A percentile compares a stretch with the other conserved stretches of the same genome.
Conservation (phyloP, 2,113 vertebrate species). For the Pitta sordida region DNA sequence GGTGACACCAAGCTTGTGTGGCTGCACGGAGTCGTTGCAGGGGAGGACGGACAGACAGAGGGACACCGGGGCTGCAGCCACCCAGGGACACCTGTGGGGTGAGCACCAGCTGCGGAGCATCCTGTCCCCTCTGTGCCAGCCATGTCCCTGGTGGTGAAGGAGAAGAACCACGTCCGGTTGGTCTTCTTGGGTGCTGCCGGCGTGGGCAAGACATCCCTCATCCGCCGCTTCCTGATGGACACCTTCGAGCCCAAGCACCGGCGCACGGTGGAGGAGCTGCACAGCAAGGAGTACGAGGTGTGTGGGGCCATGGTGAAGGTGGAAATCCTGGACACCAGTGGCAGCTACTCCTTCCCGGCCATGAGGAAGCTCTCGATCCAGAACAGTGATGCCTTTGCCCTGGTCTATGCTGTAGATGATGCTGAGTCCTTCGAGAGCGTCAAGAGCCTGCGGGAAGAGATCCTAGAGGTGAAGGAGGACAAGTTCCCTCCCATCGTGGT, state of each 20-base stretch:
- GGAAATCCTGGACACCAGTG: slow-evolving; percentile 90
- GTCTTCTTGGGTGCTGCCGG: slow-evolving; percentile 88
- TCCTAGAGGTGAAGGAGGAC: slow-evolving; percentile 88
- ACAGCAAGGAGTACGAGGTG: slow-evolving; percentile 87
- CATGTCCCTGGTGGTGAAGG: slow-evolving; percentile 85
- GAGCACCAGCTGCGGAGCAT: neutral
- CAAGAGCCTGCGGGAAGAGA: slow-evolving; percentile 85
- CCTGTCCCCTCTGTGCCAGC: neutral
- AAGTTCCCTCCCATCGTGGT: slow-evolving; percentile 86
- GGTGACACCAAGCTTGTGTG: neutral
- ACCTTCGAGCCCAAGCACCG: slow-evolving; percentile 87
- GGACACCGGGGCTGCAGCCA: neutral
- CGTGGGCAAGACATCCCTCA: slow-evolving; percentile 87
- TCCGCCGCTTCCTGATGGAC: slow-evolving; percentile 86
- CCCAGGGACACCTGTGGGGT: neutral
- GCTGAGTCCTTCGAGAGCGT: slow-evolving; percentile 84
- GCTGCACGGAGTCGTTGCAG: neutral
- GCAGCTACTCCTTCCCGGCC: slow-evolving; percentile 91
- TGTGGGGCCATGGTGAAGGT: slow-evolving; percentile 80
- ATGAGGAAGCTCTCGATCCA: slow-evolving; percentile 92
- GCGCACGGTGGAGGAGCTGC: slow-evolving; percentile 90
- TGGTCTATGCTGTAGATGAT: slow-evolving; percentile 87
- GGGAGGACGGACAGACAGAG: neutral
- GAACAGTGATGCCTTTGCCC: slow-evolving; percentile 86
- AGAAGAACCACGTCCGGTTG: slow-evolving; percentile 84